Evolutionary conservation across 2,888 invertebrate genomes (phyloP).

Genomic region (Himalopsyche japonica): DNA sequence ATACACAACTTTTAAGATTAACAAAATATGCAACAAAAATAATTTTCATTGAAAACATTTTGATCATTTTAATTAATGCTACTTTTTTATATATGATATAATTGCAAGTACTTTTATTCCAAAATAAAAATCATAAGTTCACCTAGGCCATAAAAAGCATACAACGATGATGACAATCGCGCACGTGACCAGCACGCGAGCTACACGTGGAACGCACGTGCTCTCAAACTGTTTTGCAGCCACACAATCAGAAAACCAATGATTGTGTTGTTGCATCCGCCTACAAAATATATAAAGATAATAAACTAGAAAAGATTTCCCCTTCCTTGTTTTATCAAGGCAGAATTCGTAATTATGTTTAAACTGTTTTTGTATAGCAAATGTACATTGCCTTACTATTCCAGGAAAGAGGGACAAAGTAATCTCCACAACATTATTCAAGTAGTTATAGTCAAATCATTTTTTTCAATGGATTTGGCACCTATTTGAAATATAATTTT

Average conservation of each 20-base stretch:
- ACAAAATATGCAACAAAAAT: no score
- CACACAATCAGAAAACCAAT: constrained; percentile 11
- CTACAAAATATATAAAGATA: constrained; percentile 22
- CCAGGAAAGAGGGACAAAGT: no score
- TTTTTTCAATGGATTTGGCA: no score
- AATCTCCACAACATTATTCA: no score
- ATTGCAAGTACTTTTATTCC: not conserved
- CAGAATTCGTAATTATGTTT: constrained; percentile 20
- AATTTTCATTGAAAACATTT: no score
- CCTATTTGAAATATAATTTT: no score
- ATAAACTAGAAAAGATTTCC: constrained; percentile 4
- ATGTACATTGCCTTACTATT: no score
- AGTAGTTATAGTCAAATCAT: no score
- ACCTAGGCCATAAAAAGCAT: not conserved
- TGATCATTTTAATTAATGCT: no score
- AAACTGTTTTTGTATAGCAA: constrained; percentile 2
- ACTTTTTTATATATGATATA: no score
- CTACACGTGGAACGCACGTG: not conserved
- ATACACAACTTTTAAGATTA: no score
- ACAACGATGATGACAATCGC: constrained; percentile 20
- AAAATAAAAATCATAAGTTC: not conserved
- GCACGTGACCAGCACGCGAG: constrained; percentile 27
- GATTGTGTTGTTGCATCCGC: constrained; percentile 19
- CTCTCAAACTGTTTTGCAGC: not conserved
- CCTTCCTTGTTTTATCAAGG: constrained; percentile 7